Evolutionary conservation across 2,797 vertebrate species (phyloP).

Genomic region (Hippoglossus hippoglossus): DNA sequence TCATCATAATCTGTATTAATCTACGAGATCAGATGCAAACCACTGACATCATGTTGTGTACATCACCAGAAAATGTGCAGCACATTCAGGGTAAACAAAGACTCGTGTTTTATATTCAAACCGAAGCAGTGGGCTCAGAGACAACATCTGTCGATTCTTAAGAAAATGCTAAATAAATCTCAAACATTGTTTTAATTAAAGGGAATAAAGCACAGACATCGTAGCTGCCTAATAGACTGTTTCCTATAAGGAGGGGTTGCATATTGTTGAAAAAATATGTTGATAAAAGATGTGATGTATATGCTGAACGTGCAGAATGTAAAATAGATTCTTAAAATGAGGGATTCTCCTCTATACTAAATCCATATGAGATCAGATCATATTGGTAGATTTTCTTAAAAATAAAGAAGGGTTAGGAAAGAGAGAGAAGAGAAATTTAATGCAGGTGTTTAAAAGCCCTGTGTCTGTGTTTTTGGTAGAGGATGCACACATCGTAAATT

Average conservation of each 20-base stretch:
- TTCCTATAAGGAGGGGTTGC: neutral
- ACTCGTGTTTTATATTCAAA: slow-evolving; percentile 56
- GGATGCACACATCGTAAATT: slow-evolving; percentile 39
- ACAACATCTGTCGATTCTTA: slow-evolving; percentile 62
- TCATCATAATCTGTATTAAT: slow-evolving; percentile 63
- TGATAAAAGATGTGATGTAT: slow-evolving; percentile 20
- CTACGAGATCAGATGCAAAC: slow-evolving; percentile 60
- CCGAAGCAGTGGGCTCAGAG: slow-evolving; percentile 43
- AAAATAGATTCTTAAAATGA: slow-evolving; percentile 2
- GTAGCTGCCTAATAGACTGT: slow-evolving; percentile 1
- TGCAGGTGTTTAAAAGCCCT: slow-evolving; percentile 18
- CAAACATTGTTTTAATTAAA: slow-evolving; percentile 51
- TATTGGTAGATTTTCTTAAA: neutral
- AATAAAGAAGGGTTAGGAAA: neutral
- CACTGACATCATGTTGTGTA: slow-evolving; percentile 55
- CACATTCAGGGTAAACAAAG: slow-evolving; percentile 48
- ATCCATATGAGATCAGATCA: slow-evolving; percentile 31
- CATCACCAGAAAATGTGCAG: slow-evolving; percentile 57
- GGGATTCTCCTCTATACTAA: slow-evolving; percentile 22
- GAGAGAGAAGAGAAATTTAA: neutral
- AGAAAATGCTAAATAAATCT: slow-evolving; percentile 58
- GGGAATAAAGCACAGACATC: slow-evolving; percentile 23
- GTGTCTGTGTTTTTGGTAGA: slow-evolving; percentile 16
- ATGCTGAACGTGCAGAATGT: neutral
- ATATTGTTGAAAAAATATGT: slow-evolving; percentile 9